Evolutionary conservation across 2,113 vertebrate genomes (phyloP).

Genomic region (Lota lota): DNA sequence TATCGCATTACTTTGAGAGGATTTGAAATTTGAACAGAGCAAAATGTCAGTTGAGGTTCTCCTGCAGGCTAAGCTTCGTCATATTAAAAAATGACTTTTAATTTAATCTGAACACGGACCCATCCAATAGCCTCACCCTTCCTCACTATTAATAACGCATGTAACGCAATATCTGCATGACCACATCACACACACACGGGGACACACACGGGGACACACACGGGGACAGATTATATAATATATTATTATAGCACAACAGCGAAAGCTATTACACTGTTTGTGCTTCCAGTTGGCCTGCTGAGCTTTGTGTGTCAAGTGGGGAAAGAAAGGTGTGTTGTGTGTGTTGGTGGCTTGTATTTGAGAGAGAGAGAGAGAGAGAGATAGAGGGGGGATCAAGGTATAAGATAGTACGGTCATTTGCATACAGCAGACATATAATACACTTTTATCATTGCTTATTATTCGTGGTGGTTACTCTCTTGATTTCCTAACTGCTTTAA

Average conservation of each 20-base stretch:
- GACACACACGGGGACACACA: no score
- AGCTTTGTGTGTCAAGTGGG: slow-evolving; percentile 13
- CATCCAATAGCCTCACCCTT: not conserved
- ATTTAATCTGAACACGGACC: not conserved
- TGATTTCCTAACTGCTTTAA: no score
- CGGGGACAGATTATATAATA: slow-evolving; percentile 43
- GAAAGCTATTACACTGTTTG: slow-evolving; percentile 70
- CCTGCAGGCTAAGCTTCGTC: no score
- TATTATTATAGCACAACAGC: slow-evolving; percentile 48
- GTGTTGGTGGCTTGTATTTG: slow-evolving; percentile 21
- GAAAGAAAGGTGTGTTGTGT: not conserved
- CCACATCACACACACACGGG: no score
- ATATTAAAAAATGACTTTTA: no score
- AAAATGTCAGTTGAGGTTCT: no score
- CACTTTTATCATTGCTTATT: no score
- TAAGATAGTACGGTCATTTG: not conserved
- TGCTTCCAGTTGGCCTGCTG: slow-evolving; percentile 52
- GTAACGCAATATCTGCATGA: not conserved
- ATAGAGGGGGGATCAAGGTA: slow-evolving; percentile 23
- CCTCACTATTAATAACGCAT: not conserved
- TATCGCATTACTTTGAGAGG: no score
- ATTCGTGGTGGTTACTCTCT: no score
- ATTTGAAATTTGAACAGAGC: no score
- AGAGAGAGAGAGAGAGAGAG: slow-evolving; percentile 10
- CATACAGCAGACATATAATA: no score